phyloP scores from a whole-genome alignment of 2,888 invertebrate genomes.

The Protophormia terraenovae region DNA sequence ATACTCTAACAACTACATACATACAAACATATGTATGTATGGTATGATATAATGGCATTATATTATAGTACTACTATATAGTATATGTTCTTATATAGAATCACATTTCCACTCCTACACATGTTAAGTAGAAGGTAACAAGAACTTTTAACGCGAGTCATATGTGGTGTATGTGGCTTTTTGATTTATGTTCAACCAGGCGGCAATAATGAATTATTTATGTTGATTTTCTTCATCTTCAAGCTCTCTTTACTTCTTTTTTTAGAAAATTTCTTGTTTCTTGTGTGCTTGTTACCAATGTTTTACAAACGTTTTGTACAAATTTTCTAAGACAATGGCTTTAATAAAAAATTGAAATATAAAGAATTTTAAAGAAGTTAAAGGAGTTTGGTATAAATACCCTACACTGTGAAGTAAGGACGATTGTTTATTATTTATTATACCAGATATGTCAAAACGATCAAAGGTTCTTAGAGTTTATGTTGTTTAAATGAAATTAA shows the following conservation, averaged over 20 bases:
- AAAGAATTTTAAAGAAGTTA: not conserved
- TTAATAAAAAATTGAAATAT: slow-evolving; percentile 3
- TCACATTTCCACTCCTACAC: not conserved
- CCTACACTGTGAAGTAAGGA: too few species aligned
- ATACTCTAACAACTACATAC: too few species aligned
- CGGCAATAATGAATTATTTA: slow-evolving; percentile 80
- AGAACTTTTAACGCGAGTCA: slow-evolving; percentile 54
- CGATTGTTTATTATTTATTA: too few species aligned
- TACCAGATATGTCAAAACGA: too few species aligned
- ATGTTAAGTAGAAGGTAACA: slow-evolving; percentile 36
- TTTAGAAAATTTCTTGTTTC: not conserved
- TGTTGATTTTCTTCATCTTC: slow-evolving; percentile 72
- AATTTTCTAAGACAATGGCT: slow-evolving; percentile 55
- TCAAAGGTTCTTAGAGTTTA: too few species aligned
- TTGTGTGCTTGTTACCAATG: not conserved
- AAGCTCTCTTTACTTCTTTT: slow-evolving; percentile 34
- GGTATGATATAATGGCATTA: not conserved
- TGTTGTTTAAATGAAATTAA: too few species aligned
- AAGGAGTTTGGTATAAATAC: not conserved
- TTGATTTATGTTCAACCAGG: slow-evolving; percentile 79
- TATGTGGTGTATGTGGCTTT: slow-evolving; percentile 70
- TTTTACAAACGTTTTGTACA: slow-evolving; percentile 38
- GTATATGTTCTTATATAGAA: not conserved
- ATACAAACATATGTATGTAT: too few species aligned
- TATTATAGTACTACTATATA: not conserved